Evolutionary conservation across 1,140 invertebrate species (phyloP).

Genomic region (Sarcophaga peregrina): DNA sequence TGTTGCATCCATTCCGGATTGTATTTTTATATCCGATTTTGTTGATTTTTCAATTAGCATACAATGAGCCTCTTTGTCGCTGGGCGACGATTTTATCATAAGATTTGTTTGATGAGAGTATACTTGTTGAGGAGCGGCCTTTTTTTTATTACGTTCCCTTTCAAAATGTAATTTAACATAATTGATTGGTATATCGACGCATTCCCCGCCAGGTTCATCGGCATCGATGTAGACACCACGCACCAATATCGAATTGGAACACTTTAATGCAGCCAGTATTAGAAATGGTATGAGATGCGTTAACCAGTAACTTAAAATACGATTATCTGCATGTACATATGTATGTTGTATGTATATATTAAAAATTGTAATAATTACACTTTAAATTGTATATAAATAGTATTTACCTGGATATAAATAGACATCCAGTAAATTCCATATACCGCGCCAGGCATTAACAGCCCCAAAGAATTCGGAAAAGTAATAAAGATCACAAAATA

Average conservation of each 20-base stretch:
- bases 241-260: constrained; percentile 84
- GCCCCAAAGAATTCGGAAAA: constrained; percentile 82
- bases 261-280: constrained; percentile 82
- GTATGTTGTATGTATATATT: too few relatives aligned
- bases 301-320: constrained; percentile 80
- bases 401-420: constrained; percentile 78
- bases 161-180: constrained; percentile 83
- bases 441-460: constrained; percentile 87
- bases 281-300: constrained; percentile 78
- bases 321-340: constrained; percentile 70
- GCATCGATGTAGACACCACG: constrained; percentile 86
- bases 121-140: neutral
- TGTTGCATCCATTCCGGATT: constrained; percentile 43
- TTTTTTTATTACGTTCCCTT: constrained; percentile 72
- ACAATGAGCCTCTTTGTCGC: constrained; percentile 60
- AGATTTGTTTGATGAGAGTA: constrained; percentile 48
- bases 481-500: constrained; percentile 80
- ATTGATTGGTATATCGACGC: constrained; percentile 83
- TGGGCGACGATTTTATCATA: constrained; percentile 46
- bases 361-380: too few relatives aligned
- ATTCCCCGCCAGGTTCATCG: constrained; percentile 81
- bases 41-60: constrained; percentile 57
- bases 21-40: constrained; percentile 39
- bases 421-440: constrained; percentile 84
- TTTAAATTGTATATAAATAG: neutral